Conservation (phyloP, 2,113 vertebrate species). For the Rostratula benghalensis region DNA sequence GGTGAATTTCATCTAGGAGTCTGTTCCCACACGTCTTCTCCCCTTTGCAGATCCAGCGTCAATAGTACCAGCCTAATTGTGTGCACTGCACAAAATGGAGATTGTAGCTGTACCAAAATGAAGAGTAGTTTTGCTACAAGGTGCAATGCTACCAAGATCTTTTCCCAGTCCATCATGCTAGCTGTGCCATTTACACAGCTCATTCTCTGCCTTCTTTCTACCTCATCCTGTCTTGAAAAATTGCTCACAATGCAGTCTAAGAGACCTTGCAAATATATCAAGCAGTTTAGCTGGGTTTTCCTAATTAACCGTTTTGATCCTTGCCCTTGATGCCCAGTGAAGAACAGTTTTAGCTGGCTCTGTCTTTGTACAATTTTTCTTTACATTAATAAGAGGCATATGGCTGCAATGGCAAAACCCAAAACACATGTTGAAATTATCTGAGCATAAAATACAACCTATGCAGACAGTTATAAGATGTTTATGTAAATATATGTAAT, state of each 20-base stretch:
- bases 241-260: not conserved
- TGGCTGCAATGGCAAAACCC: not conserved
- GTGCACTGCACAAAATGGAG: not conserved
- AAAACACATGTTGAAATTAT: not conserved
- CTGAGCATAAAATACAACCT: not conserved
- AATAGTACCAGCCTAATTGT: not conserved
- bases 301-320: not conserved
- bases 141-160: not conserved
- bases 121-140: not conserved
- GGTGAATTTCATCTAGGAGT: not conserved
- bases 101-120: not conserved
- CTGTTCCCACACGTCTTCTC: not conserved
- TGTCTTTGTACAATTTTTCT: not conserved
- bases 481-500: constrained; percentile 18
- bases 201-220: not conserved
- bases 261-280: not conserved
- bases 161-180: not conserved
- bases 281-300: not conserved
- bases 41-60: not conserved
- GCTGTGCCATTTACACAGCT: not conserved
- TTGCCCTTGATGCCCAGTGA: not conserved
- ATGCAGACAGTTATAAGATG: not conserved
- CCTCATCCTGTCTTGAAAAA: not conserved
- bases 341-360: not conserved
- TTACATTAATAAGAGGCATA: not conserved